phyloP scores from a whole-genome alignment of 2,113 vertebrate genomes.

The Toxostoma redivivum region DNA sequence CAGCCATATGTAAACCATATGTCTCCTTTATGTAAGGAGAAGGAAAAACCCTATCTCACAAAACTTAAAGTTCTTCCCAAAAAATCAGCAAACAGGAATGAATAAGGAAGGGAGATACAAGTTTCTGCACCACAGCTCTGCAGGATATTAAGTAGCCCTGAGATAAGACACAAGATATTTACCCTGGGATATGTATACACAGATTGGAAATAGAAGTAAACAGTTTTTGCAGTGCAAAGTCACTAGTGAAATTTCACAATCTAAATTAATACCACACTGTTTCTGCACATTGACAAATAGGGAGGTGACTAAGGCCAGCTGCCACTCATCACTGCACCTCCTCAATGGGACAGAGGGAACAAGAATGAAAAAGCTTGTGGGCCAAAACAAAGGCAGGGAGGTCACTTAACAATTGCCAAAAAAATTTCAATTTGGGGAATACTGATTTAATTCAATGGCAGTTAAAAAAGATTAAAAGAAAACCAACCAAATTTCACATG shows the following conservation, averaged over 20 bases:
- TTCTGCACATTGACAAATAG: neutral
- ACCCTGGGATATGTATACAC: neutral
- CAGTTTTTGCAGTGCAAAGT: neutral
- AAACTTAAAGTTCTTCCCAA: neutral
- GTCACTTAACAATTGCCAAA: neutral
- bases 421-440: neutral
- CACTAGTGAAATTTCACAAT: neutral
- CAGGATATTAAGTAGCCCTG: neutral
- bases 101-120: neutral
- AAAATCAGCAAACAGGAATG: neutral
- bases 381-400: neutral
- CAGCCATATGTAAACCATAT: rapidly evolving
- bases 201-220: neutral
- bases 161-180: neutral
- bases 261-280: neutral
- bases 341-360: rapidly evolving
- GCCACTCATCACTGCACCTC: neutral
- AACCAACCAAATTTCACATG: neutral
- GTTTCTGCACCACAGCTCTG: neutral
- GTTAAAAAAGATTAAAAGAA: neutral
- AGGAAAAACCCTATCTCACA: neutral
- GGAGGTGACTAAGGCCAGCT: neutral
- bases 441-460: neutral
- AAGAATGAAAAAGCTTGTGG: neutral
- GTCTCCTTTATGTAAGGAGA: neutral